Conservation (phyloP, 2,113 vertebrate species). For the Cnemophilus loriae region DNA sequence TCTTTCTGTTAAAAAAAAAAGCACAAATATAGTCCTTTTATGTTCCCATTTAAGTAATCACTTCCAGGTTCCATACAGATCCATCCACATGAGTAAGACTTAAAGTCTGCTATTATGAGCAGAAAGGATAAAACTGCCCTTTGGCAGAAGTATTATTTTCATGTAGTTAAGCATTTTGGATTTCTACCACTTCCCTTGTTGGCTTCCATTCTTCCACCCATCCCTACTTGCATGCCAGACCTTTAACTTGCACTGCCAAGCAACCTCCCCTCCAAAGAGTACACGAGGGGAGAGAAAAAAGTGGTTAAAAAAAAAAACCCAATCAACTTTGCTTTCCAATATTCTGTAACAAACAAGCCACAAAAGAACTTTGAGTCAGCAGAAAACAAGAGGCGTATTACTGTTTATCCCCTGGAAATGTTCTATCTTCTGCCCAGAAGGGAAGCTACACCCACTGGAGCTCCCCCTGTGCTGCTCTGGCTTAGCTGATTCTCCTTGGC, state of each 20-base stretch:
- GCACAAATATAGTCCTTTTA: not conserved
- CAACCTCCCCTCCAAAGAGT: not conserved
- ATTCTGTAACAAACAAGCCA: not conserved
- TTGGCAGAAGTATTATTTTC: slow-evolving; percentile 26
- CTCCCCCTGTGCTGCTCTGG: not conserved
- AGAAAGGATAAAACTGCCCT: slow-evolving; percentile 9
- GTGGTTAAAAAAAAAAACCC: not conserved
- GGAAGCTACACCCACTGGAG: not conserved
- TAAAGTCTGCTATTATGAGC: not conserved
- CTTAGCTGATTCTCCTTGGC: not conserved
- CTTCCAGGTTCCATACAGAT: slow-evolving; percentile 12
- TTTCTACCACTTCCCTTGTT: not conserved
- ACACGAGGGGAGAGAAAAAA: not conserved
- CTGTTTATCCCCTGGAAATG: not conserved
- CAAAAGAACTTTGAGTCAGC: not conserved
- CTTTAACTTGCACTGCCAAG: not conserved
- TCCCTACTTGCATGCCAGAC: not conserved
- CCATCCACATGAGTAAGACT: not conserved
- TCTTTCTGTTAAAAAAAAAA: not conserved
- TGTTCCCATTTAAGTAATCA: slow-evolving; percentile 32
- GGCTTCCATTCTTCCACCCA: not conserved
- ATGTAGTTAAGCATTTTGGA: not conserved
- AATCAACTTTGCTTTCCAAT: not conserved
- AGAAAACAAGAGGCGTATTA: not conserved
- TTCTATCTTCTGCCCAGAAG: not conserved